These are phyloP conservation scores for Trissolcus brochymenae DNA, from an alignment of 2,888 invertebrate genomes.

Conservation along the genomic window DNA sequence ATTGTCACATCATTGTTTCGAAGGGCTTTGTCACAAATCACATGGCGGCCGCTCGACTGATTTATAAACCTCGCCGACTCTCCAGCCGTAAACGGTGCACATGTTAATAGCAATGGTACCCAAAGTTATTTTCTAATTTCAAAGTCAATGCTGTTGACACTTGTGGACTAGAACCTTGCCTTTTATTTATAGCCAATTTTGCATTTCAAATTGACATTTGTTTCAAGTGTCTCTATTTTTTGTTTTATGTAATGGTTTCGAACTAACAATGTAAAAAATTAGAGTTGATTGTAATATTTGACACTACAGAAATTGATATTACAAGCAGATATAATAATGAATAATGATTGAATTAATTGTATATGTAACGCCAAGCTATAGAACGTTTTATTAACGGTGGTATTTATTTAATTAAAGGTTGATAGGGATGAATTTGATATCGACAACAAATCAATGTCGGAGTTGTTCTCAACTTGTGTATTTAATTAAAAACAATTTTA, in stretches of 20 bases:
- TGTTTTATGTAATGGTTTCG: too few relatives aligned
- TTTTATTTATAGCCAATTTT: too few relatives aligned
- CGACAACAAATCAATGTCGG: slow-evolving; percentile 16
- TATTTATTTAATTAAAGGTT: slow-evolving; percentile 7
- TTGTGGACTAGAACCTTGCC: too few relatives aligned
- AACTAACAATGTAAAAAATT: too few relatives aligned
- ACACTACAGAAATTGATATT: too few relatives aligned
- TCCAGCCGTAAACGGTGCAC: slow-evolving; percentile 27
- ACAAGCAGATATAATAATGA: too few relatives aligned
- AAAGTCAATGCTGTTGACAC: slow-evolving; percentile 13
- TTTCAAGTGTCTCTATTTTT: not conserved
- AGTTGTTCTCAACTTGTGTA: slow-evolving; percentile 24
- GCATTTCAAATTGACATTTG: not conserved
- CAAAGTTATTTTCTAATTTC: slow-evolving; percentile 26
- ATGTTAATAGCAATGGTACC: slow-evolving; percentile 38
- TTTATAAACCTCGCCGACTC: slow-evolving; percentile 38
- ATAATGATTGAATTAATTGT: too few relatives aligned
- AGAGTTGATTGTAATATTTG: too few relatives aligned
- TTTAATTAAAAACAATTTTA: slow-evolving; percentile 29
- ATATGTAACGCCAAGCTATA: too few relatives aligned
- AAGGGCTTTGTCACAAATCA: slow-evolving; percentile 51
- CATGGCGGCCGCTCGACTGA: slow-evolving; percentile 39
- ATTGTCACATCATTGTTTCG: slow-evolving; percentile 52
- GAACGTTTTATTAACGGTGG: too few relatives aligned
- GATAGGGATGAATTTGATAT: slow-evolving; percentile 21